Evolutionary conservation across 2,888 invertebrate genomes (phyloP), one percentile per base, ranked within the genome.

Genomic region (Cryptophagus acutangulus): DNA sequence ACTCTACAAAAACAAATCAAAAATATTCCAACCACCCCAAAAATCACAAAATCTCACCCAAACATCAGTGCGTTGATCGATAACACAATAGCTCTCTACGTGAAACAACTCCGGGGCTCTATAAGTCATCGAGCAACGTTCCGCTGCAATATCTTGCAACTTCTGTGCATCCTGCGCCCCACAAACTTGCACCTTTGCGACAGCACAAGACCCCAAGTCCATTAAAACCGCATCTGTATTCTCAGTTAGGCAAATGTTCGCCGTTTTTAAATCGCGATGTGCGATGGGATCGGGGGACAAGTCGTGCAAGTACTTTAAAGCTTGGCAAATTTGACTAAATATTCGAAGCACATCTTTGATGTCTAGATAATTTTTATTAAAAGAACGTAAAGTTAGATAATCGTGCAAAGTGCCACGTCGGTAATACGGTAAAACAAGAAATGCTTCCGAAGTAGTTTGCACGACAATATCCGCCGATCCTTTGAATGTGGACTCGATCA

Each of bases 41-140:
- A 20, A 20, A 8, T 15, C 17, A 16, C 24, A 31, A n/a, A 17
- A 9, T 30, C 4, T 61, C 70, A 85, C 85, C 91, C 91, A 92
- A 59, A 91, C 83, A 69, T 92, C 91, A 20, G 87, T 86, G 49
- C 87, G 71, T 66, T 90, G 87, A 63, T 89, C 88, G 39, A 92
- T 78, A 55, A 81, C 79, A 57, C 84, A 80, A 58, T 86, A 83
- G 43, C 82, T 81, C 67, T 89, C 85, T 6, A 91, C 87, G 54
- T 82, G 82, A 61, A 92, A 93, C 35, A 93, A 70, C 66, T 92
- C 92, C 1, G 92, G 92, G 1, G 91, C 87, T 54, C 88, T 72
- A 62, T 89, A 93, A 2, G 89, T 82, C 83, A 92, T 90, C 15
- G 88, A 87, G 65, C 87, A 88, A 44, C 84, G 74, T 68, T 91